These are phyloP conservation scores for Odontophorus gujanensis DNA, from an alignment of 2,113 vertebrate species.

Conservation along the genomic window DNA sequence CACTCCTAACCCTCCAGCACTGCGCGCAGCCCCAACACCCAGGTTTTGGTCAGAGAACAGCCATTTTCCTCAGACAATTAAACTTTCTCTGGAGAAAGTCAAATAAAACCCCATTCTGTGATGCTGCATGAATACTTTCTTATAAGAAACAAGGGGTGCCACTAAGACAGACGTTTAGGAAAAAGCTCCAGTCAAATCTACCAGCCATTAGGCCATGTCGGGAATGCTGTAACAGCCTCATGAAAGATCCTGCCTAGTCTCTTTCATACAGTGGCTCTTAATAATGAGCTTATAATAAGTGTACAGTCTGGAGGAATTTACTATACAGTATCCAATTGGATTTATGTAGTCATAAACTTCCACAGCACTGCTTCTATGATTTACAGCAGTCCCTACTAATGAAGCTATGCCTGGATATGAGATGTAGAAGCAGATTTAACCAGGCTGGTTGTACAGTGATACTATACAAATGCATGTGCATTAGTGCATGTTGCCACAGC, in stretches of 20 bases:
- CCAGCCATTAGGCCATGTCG: slow-evolving; percentile 65
- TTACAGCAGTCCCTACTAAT: slow-evolving; percentile 66
- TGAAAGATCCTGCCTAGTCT: slow-evolving; percentile 58
- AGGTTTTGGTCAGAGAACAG: neutral
- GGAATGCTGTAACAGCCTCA: slow-evolving; percentile 37
- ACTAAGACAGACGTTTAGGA: slow-evolving; percentile 44
- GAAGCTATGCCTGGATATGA: slow-evolving; percentile 51
- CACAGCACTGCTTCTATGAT: slow-evolving; percentile 71
- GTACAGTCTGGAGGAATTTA: slow-evolving; percentile 73
- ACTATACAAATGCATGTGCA: neutral
- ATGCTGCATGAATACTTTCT: slow-evolving; percentile 54
- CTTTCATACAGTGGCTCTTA: slow-evolving; percentile 64
- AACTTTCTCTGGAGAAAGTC: slow-evolving; percentile 10
- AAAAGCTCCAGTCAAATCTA: slow-evolving; percentile 27
- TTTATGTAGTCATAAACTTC: slow-evolving; percentile 78
- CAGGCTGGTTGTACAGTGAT: slow-evolving; percentile 34
- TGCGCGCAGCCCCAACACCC: neutral
- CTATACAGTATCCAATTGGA: slow-evolving; percentile 68
- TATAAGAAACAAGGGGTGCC: slow-evolving; percentile 53
- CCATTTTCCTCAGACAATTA: slow-evolving; percentile 45
- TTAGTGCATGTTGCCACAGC: neutral
- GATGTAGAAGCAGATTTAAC: slow-evolving; percentile 30
- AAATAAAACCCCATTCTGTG: slow-evolving; percentile 48
- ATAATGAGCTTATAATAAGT: slow-evolving; percentile 74
- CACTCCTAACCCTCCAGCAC: neutral